Evolutionary conservation across 2,888 invertebrate genomes (phyloP), one percentile per base, ranked within the genome.

Genomic region (Caenorhabditis becei): DNA sequence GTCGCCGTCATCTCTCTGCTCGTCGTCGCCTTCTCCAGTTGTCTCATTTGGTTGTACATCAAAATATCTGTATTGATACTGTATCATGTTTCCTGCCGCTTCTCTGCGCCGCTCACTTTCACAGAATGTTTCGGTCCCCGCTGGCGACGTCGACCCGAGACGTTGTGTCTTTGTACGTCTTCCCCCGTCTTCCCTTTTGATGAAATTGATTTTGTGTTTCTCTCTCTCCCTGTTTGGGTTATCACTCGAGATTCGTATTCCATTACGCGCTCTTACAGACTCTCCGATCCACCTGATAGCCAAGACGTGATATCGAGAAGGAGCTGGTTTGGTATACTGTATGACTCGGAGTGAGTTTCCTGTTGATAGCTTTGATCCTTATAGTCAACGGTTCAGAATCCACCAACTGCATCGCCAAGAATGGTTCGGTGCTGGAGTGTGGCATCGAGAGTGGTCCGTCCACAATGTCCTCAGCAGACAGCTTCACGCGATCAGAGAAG

Each of bases 331-430:
- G 47, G 61, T 51, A 10, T 66, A 58, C 65, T 74, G 74, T 74
- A 74, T 74, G 74, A 74, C 74, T 65, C 74, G 65, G 59, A 74
- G 74, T 74, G 26, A 74, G 74, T 74, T 44, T 23, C 16, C 54
- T 35, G n/a, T 16, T 41, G 41, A 41, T 16, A 2, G 10, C 47
- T 18, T 18, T 18, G 18, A 4, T 47, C 2, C n/a, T 2, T 18
- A 18, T 18, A 0, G 18, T 11, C n/a, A 18, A 2, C 23, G 2
- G n/a, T 62, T n/a, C 63, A 74, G 72, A 74, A 74, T 18, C 72
- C 23, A 63, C 47, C 37, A 28, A 54, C 41, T 66, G 74, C 59
- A 74, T 44, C 35, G 49, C 56, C 10, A 56, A 63, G 49, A 63
- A 69, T 67, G 61, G 62, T 41, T 1, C 23, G 24, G 44, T 28